phyloP scores from a whole-genome alignment of 2,888 invertebrate species.

The Linnaemya vulpina region DNA sequence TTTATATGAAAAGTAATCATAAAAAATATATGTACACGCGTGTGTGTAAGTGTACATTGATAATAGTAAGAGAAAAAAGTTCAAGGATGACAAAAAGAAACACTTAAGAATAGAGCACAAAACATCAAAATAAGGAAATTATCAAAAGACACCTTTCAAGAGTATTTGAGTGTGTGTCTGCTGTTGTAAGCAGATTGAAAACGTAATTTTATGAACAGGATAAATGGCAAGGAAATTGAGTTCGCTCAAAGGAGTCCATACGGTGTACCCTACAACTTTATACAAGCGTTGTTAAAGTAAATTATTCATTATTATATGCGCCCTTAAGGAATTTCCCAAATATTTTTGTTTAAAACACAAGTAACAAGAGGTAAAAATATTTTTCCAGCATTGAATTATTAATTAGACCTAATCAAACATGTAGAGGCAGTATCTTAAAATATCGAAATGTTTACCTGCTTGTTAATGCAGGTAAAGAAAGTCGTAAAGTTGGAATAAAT shows the following conservation, averaged over 20 bases:
- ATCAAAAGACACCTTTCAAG: slow-evolving; percentile 46
- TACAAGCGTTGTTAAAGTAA: too few species aligned
- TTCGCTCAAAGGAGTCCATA: slow-evolving; percentile 24
- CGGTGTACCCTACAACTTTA: background rate
- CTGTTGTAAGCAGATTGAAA: slow-evolving; percentile 25
- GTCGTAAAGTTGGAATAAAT: slow-evolving; percentile 54
- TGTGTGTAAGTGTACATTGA: background rate
- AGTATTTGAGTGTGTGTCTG: background rate
- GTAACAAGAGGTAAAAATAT: too few species aligned
- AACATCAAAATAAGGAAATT: slow-evolving; percentile 50
- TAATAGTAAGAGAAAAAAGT: background rate
- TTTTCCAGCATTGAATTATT: too few species aligned
- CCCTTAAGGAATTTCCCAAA: too few species aligned
- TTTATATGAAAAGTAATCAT: slow-evolving; percentile 65
- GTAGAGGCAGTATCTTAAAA: too few species aligned
- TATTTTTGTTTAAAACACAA: too few species aligned
- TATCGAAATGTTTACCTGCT: too few species aligned
- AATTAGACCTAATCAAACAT: too few species aligned
- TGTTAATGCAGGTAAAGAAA: slow-evolving; percentile 48
- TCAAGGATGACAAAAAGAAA: slow-evolving; percentile 17
- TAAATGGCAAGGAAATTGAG: slow-evolving; percentile 24
- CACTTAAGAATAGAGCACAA: slow-evolving; percentile 13
- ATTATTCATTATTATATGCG: too few species aligned
- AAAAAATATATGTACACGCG: slow-evolving; percentile 17
- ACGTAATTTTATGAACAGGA: slow-evolving; percentile 14